Percentiles rank a stretch among this genome's conserved stretches.
These are phyloP conservation scores for Brachionus rubens DNA, from an alignment of 1,140 invertebrate species.

Conservation along the genomic window DNA sequence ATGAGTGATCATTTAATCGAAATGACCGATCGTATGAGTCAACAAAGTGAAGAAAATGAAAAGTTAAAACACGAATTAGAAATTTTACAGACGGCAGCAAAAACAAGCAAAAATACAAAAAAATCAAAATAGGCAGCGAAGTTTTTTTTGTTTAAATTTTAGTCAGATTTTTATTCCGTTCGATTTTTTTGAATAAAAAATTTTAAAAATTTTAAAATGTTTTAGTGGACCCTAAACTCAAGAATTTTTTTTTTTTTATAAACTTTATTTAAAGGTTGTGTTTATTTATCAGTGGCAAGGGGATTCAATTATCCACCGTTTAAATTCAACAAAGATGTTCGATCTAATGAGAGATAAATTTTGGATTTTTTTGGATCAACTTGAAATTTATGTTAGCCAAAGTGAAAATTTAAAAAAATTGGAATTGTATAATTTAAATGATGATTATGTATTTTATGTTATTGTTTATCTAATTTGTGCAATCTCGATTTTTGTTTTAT, in stretches of 20 bases:
- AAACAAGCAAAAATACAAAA: slow-evolving; percentile 2
- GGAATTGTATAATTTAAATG: slow-evolving; percentile 17
- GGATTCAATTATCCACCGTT: slow-evolving; percentile 13
- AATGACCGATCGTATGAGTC: slow-evolving; percentile 34
- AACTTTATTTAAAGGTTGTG: slow-evolving; percentile 11
- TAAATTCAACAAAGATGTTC: neutral
- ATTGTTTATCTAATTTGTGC: slow-evolving; percentile 15
- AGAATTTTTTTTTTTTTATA: neutral
- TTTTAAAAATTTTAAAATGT: no score
- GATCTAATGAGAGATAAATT: neutral
- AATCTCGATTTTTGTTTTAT: neutral
- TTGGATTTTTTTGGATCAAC: neutral
- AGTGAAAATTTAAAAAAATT: neutral
- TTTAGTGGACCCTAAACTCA: no score
- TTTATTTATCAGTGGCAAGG: slow-evolving; percentile 38
- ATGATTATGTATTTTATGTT: slow-evolving; percentile 18
- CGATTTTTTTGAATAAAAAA: no score
- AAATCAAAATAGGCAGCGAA: neutral
- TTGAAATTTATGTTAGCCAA: neutral
- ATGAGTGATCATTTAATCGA: slow-evolving; percentile 46
- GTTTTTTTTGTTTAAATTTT: neutral
- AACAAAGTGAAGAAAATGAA: slow-evolving; percentile 39
- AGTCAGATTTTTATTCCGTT: neutral
- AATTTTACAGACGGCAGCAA: neutral
- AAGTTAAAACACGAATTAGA: slow-evolving; percentile 35